Evolutionary conservation across 2,888 invertebrate genomes (phyloP).

Genomic region (Mesoligia furuncula): DNA sequence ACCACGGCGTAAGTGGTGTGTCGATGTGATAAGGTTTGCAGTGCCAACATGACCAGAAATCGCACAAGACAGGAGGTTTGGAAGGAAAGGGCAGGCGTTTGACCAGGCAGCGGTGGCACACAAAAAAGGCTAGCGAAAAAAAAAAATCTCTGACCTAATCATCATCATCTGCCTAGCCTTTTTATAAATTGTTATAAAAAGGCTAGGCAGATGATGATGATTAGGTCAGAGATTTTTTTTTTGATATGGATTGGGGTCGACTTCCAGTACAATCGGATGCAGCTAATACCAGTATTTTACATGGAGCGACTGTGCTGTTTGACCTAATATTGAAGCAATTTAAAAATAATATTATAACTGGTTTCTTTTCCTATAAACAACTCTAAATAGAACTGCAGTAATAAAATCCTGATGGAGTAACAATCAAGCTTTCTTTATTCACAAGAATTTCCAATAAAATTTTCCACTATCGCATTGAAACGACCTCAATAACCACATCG

Average conservation of each 20-base stretch:
- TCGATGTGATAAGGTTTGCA: neutral
- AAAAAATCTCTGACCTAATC: neutral
- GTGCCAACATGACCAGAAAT: neutral
- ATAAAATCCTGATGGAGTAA: constrained; percentile 18
- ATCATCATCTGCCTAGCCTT: no score
- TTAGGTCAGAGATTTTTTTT: no score
- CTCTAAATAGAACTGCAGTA: neutral
- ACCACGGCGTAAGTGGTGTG: neutral
- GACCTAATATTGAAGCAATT: constrained; percentile 2
- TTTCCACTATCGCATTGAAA: constrained; percentile 30
- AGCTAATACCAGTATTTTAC: neutral
- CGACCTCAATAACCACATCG: constrained; percentile 38
- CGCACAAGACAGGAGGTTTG: neutral
- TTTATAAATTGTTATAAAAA: no score
- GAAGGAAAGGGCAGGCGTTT: neutral
- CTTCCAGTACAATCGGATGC: neutral
- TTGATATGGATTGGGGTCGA: no score
- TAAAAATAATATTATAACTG: constrained; percentile 6
- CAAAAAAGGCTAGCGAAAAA: neutral
- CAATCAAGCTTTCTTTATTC: constrained; percentile 35
- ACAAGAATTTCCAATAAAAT: constrained; percentile 35
- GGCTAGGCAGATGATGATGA: no score
- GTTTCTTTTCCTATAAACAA: constrained; percentile 15
- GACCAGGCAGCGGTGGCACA: neutral
- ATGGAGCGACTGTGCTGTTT: neutral